These are phyloP conservation scores for Parelbella ahira DNA, from an alignment of 2,888 invertebrate species.

Conservation along the genomic window DNA sequence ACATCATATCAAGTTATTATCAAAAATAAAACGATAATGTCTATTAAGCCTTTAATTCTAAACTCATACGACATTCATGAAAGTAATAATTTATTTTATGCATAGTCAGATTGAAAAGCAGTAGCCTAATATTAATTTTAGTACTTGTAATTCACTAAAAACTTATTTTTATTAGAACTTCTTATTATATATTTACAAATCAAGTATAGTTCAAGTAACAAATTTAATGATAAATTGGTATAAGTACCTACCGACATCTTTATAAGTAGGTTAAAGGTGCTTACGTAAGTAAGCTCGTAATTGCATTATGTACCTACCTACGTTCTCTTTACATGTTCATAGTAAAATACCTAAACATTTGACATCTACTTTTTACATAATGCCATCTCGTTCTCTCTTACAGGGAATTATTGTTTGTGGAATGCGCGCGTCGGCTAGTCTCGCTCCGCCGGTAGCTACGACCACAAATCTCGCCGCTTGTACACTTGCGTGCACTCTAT, in stretches of 20 bases:
- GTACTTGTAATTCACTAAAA: no score
- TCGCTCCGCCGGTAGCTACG: conserved; percentile 55
- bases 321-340: conserved; percentile 63
- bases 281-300: conserved; percentile 72
- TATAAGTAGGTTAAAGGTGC: conserved; percentile 67
- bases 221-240: no score
- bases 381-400: conserved; percentile 65
- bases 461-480: conserved; percentile 37
- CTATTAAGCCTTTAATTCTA: no score
- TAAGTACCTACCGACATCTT: conserved; percentile 35
- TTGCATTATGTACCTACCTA: conserved; percentile 73
- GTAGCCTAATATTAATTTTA: no score
- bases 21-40: no score
- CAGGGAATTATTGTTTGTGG: conserved; percentile 69
- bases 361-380: conserved; percentile 74
- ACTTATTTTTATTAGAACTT: no score
- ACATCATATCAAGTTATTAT: no score
- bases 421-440: conserved; percentile 79
- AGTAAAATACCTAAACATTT: conserved; percentile 79
- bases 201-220: no score
- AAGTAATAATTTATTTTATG: no score
- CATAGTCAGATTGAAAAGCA: no score
- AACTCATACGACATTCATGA: no score
- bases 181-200: no score
- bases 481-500: conserved; percentile 34